phyloP scores from a whole-genome alignment of 2,113 vertebrate species.

The Dromaius novaehollandiae region DNA sequence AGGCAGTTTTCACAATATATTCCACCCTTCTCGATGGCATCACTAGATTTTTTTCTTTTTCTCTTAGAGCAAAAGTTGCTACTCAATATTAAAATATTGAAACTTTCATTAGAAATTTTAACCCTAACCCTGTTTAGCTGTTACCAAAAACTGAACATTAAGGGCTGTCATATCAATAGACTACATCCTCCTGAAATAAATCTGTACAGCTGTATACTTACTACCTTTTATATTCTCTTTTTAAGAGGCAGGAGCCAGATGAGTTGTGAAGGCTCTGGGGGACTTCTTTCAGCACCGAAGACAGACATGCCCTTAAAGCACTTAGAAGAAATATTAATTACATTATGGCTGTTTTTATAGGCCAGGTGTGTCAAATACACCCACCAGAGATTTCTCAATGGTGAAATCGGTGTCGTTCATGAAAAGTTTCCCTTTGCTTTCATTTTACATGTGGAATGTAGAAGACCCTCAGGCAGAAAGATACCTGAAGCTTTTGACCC shows the following conservation, averaged over 20 bases:
- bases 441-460: background rate
- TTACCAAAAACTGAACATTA: background rate
- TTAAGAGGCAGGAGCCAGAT: background rate
- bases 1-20: constrained; percentile 11
- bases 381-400: background rate
- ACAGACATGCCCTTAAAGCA: background rate
- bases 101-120: background rate
- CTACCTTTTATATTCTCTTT: background rate
- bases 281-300: background rate
- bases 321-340: background rate
- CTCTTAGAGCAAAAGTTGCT: background rate
- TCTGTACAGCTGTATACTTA: background rate
- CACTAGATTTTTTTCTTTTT: background rate
- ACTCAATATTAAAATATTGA: background rate
- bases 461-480: background rate
- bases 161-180: background rate
- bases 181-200: background rate
- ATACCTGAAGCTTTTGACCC: background rate
- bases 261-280: background rate
- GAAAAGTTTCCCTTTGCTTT: constrained; percentile 4
- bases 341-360: background rate
- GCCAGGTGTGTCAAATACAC: background rate
- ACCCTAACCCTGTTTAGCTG: background rate
- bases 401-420: background rate
- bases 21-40: background rate